Evolutionary conservation across 2,797 vertebrate genomes (phyloP).

Genomic region (Enteromius treurensis): DNA sequence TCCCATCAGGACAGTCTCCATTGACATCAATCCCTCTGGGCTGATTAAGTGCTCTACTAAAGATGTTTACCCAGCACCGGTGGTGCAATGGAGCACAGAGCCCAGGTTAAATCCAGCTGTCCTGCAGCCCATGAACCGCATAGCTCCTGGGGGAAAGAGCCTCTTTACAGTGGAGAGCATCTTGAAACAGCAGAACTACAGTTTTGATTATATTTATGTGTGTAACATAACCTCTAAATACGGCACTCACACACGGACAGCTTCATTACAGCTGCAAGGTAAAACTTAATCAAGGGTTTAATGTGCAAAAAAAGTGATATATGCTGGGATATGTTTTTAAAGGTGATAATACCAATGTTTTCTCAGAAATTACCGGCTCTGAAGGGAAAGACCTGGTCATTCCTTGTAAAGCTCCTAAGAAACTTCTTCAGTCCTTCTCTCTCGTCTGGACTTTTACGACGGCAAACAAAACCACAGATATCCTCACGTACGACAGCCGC

Average conservation of each 20-base stretch:
- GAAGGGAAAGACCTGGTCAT: conserved; percentile 51
- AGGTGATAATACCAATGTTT: not conserved
- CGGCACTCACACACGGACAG: conserved; percentile 54
- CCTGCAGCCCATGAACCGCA: conserved; percentile 45
- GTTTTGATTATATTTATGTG: conserved; percentile 50
- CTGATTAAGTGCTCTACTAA: conserved; percentile 54
- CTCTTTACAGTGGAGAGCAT: conserved; percentile 56
- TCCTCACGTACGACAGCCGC: conserved; percentile 50
- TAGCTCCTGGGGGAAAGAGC: conserved; percentile 26
- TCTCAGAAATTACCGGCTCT: conserved; percentile 35
- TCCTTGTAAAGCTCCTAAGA: conserved; percentile 56
- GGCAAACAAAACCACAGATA: conserved; percentile 18
- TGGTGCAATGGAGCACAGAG: conserved; percentile 55
- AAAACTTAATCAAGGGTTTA: not conserved
- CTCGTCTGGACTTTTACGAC: conserved; percentile 56
- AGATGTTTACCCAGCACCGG: conserved; percentile 61
- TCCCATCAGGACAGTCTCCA: conserved; percentile 53
- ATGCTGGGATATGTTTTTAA: not conserved
- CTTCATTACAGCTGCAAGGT: conserved; percentile 61
- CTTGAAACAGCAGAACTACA: conserved; percentile 37
- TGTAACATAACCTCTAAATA: conserved; percentile 59
- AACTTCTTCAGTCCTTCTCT: conserved; percentile 51
- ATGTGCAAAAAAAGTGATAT: not conserved
- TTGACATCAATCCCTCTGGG: conserved; percentile 34
- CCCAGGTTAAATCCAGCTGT: conserved; percentile 16